Base-by-base conservation (phyloP, 2,797 vertebrate genomes). In the Rhinella marina region DNA sequence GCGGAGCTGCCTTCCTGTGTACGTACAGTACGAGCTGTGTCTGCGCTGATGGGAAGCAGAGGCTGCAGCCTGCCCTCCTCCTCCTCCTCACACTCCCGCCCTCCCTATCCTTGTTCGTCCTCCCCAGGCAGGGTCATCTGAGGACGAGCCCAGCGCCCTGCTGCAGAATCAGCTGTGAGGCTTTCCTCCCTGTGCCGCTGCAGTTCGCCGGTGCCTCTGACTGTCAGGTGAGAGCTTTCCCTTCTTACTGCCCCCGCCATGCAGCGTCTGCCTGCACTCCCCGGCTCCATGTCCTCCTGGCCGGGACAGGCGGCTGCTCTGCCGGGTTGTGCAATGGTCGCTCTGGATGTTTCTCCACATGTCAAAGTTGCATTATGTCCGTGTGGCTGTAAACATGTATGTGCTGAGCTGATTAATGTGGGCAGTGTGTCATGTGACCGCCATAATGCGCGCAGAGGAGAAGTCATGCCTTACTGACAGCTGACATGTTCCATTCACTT, bases 51-150 rank as follows among this genome's bases (percentile, higher is more conserved):
- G 87, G 61, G 78, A 76, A 82, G 88, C 88, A 61, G 72, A 86
- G 88, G 88, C 88, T 62, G 84, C 81, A 10, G 52, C 50, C 70
- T 32, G 54, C 80, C 82, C 23, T 11, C 21, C 41, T 85, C 83
- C n/a, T 62, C 82, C 84, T 32, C 7, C 41, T 76, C 81, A 61
- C 87, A 17, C 88, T 81, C 88, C 88, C 88, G 72, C 88, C 88
- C 85, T 79, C 80, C 85, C 88, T 89, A 86, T 89, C 88, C 88
- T 89, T 89, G 88, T 86, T 82, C 84, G 88, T 89, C 88, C 88
- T 89, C 84, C 88, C 88, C 84, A 86, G 81, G 61, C 80, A 80
- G 88, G 85, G 88, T 89, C 88, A 89, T 89, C 61, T 86, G 73
- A 89, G 88, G 88, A 89, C 88, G 83, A 84, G 73, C 88, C 81